Evolutionary conservation across 1,140 invertebrate species (phyloP).

Genomic region (Caerostris extrusa): DNA sequence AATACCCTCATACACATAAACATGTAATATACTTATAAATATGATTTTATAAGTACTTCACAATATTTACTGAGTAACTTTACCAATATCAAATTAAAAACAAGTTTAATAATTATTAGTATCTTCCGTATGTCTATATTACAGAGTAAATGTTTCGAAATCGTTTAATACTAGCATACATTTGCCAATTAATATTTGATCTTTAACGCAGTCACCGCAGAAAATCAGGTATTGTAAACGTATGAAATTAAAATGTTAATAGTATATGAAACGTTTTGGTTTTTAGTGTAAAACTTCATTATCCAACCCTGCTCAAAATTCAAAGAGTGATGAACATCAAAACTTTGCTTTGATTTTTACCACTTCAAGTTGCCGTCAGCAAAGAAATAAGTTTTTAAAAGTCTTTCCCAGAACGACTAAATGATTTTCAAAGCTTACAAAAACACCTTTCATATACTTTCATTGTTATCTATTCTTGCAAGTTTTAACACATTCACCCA

Average conservation of each 20-base stretch:
- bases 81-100: not conserved
- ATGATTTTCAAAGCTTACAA: no score
- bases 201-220: not conserved
- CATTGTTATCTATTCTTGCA: no score
- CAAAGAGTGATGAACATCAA: not conserved
- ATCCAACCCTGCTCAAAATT: not conserved
- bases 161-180: not conserved
- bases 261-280: no score
- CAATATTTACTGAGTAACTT: no score
- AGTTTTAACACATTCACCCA: no score
- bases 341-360: not conserved
- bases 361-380: not conserved
- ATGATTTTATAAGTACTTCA: no score
- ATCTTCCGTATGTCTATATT: not conserved
- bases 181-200: not conserved
- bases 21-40: no score
- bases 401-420: not conserved
- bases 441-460: no score
- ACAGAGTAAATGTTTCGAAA: not conserved
- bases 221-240: not conserved
- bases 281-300: not conserved
- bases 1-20: no score
- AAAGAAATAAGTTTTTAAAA: not conserved
- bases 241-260: not conserved
- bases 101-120: conserved; percentile 6